Base-by-base conservation (phyloP, 2,797 vertebrate genomes). In the Falco rusticolus region DNA sequence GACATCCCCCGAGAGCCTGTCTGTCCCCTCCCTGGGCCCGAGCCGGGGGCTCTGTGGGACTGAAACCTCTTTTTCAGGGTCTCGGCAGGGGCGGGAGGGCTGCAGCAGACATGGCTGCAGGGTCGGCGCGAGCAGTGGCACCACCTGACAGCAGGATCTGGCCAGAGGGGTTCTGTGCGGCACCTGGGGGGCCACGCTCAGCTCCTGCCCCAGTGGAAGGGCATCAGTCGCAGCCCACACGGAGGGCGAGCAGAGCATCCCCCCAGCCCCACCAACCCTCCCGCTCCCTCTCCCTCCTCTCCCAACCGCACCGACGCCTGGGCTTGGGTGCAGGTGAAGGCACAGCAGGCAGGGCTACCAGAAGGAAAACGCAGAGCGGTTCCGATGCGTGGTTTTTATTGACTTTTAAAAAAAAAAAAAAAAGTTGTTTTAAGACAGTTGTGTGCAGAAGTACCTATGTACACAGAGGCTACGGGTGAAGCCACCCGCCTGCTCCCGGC, bases 391-490 rank as follows among this genome's bases (percentile, higher is more conserved):
- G 83, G 13, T 77, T 92, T 94, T 80, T 92, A 82, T 90, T 93
- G 69, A 82, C 45, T 60, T 84, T 66, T 22, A 68, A 56, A 61
- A 51, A 51, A 39, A 71, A 92, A 39, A 79, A 85, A 81, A 69
- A 2, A 37, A 37, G 26, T 95, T 83, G 60, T 87, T 94, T 95
- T 96, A 96, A 96, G 95, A 97, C 94, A 96, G 87, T 94, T 84
- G 95, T 95, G 91, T 96, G 94, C 92, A 90, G 94, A 95, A 96
- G 74, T 89, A 51, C 43, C 64, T 80, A 69, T 7, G 41, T 86
- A 84, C 63, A 18, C 88, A 92, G 90, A 96, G 90, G 93, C 90
- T 75, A 37, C 1, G 1, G 94, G 88, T 21, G 1, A 19, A 41
- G 79, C 68, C 43, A 9, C 59, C 81, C 0, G 0, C 69, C 77